These are phyloP conservation scores for Eucidaris tribuloides DNA, from an alignment of 35 echinoderm and acorn worm genomes.

Conservation along the genomic window DNA sequence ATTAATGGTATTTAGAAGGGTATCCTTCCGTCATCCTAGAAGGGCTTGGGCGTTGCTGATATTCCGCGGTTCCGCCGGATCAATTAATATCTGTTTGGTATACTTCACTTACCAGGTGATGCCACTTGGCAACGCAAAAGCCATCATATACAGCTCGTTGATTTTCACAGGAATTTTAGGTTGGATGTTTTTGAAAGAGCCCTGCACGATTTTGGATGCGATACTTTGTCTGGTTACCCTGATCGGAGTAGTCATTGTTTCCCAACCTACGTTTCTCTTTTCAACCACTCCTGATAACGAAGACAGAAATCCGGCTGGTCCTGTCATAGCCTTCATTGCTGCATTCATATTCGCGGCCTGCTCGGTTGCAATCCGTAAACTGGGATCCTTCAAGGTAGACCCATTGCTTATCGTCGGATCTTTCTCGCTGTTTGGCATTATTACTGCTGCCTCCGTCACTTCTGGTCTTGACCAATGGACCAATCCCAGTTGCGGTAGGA, in stretches of 20 bases:
- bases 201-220: neutral
- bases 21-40: neutral
- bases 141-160: neutral
- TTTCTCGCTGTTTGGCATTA: neutral
- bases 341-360: neutral
- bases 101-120: neutral
- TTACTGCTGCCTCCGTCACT: neutral
- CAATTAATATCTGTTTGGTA: neutral
- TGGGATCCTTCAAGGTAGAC: neutral
- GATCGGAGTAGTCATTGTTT: neutral
- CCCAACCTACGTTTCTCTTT: neutral
- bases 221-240: neutral
- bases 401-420: neutral
- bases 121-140: neutral
- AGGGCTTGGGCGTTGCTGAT: neutral
- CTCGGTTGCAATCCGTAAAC: neutral
- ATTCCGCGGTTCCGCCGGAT: neutral
- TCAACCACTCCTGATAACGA: neutral
- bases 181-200: neutral
- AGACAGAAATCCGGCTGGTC: neutral
- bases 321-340: neutral
- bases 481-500: neutral
- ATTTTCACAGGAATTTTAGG: neutral
- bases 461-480: neutral
- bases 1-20: neutral